Evolutionary conservation across 2,888 invertebrate species (phyloP).

Genomic region (Microdon myrmicae): DNA sequence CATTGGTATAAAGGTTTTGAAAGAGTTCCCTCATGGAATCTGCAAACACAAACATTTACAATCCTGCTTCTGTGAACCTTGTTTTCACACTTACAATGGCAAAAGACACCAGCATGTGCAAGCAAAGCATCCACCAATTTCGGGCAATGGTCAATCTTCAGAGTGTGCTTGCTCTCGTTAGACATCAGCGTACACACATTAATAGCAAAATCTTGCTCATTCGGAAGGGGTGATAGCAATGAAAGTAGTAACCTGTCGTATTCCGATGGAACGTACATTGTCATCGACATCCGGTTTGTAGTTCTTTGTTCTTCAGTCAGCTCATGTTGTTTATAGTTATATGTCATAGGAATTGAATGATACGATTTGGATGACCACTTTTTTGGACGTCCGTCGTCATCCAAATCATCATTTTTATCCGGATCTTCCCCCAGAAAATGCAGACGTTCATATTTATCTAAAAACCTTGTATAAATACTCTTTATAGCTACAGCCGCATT

Average conservation of each 20-base stretch:
- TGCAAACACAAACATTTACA: slow-evolving; percentile 57
- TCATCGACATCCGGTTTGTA: slow-evolving; percentile 75
- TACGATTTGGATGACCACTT: slow-evolving; percentile 74
- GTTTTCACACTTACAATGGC: slow-evolving; percentile 75
- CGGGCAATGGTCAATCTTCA: slow-evolving; percentile 87
- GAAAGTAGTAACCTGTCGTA: slow-evolving; percentile 91
- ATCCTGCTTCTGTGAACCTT: neutral
- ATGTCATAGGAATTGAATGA: slow-evolving; percentile 78
- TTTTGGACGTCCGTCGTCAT: slow-evolving; percentile 82
- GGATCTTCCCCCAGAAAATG: slow-evolving; percentile 90
- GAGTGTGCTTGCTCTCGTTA: slow-evolving; percentile 89
- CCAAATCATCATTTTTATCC: slow-evolving; percentile 78
- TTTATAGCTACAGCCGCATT: slow-evolving; percentile 89
- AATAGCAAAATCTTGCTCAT: slow-evolving; percentile 98
- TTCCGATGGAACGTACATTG: slow-evolving; percentile 76
- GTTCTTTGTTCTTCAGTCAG: slow-evolving; percentile 74
- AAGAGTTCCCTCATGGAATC: slow-evolving; percentile 75
- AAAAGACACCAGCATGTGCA: slow-evolving; percentile 94
- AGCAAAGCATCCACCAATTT: slow-evolving; percentile 88
- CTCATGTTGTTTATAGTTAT: slow-evolving; percentile 82
- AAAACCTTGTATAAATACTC: slow-evolving; percentile 82
- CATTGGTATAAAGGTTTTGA: slow-evolving; percentile 73
- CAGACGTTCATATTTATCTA: slow-evolving; percentile 90
- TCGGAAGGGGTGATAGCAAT: slow-evolving; percentile 93
- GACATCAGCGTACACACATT: slow-evolving; percentile 96